phyloP scores from a whole-genome alignment of 2,113 vertebrate species.

The Nyctibius bracteatus region DNA sequence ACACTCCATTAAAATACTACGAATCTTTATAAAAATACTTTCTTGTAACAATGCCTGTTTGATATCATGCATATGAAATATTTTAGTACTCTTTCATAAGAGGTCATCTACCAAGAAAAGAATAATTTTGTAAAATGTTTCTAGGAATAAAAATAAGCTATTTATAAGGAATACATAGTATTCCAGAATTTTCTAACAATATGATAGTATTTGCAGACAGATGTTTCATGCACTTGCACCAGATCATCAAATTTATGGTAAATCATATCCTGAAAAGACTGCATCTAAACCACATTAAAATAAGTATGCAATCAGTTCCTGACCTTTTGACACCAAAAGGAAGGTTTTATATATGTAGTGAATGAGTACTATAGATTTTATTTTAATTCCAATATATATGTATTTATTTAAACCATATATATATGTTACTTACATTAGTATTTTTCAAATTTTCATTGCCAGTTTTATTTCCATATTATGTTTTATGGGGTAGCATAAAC shows the following conservation, averaged over 20 bases:
- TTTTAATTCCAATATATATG: not conserved
- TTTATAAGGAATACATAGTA: not conserved
- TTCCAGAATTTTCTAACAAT: not conserved
- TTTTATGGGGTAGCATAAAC: not conserved
- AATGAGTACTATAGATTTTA: slow-evolving; percentile 5
- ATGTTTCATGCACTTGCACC: not conserved
- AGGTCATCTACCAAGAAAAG: not conserved
- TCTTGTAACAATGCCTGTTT: not conserved
- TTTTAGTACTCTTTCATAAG: not conserved
- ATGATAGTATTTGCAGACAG: not conserved
- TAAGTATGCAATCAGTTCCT: slow-evolving; percentile 15
- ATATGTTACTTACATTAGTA: not conserved
- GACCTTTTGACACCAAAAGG: not conserved
- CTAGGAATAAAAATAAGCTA: not conserved
- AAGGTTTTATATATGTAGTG: not conserved
- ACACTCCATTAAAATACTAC: not conserved
- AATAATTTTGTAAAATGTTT: not conserved
- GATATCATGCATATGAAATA: not conserved
- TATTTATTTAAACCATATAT: not conserved
- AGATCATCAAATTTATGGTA: not conserved
- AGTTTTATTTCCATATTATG: not conserved
- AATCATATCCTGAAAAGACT: not conserved
- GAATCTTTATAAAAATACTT: not conserved
- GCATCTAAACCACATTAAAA: not conserved
- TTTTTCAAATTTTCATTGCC: not conserved